These are phyloP conservation scores for Butorides virescens DNA, from an alignment of 2,113 vertebrate species.

Conservation along the genomic window DNA sequence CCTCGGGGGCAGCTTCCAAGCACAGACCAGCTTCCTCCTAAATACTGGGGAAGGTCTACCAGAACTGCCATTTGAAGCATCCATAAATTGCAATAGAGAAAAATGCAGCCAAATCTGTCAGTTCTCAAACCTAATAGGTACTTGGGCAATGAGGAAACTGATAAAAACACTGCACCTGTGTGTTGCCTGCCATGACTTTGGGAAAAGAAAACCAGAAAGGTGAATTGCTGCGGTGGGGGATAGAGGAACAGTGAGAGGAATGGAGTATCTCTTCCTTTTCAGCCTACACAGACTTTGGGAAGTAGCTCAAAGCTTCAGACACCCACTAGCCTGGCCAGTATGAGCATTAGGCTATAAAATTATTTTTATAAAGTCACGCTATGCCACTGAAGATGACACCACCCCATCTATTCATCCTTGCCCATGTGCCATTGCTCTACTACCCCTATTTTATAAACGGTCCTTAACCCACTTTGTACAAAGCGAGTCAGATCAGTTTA, in stretches of 20 bases:
- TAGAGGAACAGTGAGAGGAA: not conserved
- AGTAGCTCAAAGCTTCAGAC: not conserved
- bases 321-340: not conserved
- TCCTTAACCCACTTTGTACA: not conserved
- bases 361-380: not conserved
- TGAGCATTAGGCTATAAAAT: not conserved
- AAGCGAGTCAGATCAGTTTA: not conserved
- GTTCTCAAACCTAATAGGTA: not conserved
- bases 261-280: not conserved
- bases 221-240: not conserved
- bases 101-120: not conserved
- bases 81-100: not conserved
- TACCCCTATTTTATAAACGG: not conserved
- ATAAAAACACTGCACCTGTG: not conserved
- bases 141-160: not conserved
- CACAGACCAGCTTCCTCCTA: not conserved
- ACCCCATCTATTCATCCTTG: not conserved
- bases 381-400: not conserved
- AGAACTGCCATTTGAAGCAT: not conserved
- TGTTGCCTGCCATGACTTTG: not conserved
- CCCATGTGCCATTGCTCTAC: not conserved
- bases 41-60: not conserved
- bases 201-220: not conserved
- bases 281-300: not conserved
- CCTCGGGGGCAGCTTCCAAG: not conserved